Evolutionary conservation across 2,888 invertebrate species (phyloP).

Genomic region (Scaptomyza polygonia): DNA sequence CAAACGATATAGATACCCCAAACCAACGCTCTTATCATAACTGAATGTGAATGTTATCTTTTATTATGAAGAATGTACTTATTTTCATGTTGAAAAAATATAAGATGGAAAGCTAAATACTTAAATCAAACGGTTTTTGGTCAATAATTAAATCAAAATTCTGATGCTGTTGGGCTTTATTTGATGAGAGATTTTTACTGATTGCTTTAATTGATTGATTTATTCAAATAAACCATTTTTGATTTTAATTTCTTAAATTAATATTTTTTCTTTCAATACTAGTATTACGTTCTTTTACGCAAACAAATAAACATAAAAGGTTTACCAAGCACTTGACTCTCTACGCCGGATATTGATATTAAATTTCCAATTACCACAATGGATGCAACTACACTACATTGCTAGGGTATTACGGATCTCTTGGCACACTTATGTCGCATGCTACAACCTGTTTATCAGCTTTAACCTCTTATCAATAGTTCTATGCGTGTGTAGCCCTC

Average conservation of each 20-base stretch:
- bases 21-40: neutral
- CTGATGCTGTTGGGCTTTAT: no score
- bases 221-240: no score
- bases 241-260: no score
- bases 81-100: neutral
- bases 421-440: neutral
- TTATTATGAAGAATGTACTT: neutral
- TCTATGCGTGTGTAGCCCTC: slow-evolving; percentile 13
- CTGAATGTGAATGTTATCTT: neutral
- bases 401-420: neutral
- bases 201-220: neutral
- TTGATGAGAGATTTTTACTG: no score
- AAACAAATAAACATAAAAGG: neutral
- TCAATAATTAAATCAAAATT: neutral
- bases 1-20: neutral
- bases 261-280: neutral
- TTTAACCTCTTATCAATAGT: slow-evolving; percentile 59
- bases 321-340: neutral
- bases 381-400: slow-evolving; percentile 8
- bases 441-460: slow-evolving; percentile 13
- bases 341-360: slow-evolving; percentile 14
- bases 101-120: neutral
- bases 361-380: slow-evolving; percentile 40
- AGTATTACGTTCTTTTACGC: no score
- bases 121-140: neutral